phyloP scores from a whole-genome alignment of 2,888 invertebrate genomes.

The Drosophila demipolita region DNA sequence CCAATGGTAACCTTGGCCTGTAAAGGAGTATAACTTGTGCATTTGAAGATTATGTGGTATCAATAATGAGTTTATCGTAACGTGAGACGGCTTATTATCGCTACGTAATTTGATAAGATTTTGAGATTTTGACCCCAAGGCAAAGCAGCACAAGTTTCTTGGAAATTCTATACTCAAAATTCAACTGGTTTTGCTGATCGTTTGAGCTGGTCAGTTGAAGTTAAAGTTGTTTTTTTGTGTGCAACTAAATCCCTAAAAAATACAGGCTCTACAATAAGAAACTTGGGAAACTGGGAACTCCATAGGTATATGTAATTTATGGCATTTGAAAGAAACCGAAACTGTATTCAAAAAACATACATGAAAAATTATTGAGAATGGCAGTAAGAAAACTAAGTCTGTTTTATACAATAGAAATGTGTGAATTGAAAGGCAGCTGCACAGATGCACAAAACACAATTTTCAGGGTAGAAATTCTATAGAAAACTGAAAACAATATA shows the following conservation, averaged over 20 bases:
- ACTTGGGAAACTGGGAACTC: not conserved
- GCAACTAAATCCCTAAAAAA: constrained; percentile 1
- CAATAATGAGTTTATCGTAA: constrained; percentile 45
- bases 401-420: constrained; percentile 42
- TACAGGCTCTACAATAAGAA: not conserved
- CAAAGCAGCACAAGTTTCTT: constrained; percentile 30
- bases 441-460: constrained; percentile 20
- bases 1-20: not conserved
- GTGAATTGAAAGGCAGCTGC: constrained; percentile 57
- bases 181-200: not conserved
- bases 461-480: constrained; percentile 42
- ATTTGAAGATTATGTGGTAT: constrained; percentile 43
- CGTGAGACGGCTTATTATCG: constrained; percentile 37
- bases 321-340: constrained; percentile 2
- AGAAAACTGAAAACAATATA: constrained; percentile 69
- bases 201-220: constrained; percentile 21
- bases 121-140: constrained; percentile 14
- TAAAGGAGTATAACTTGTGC: constrained; percentile 1
- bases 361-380: constrained; percentile 48
- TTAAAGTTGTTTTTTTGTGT: not conserved
- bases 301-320: constrained; percentile 13
- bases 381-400: constrained; percentile 10
- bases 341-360: constrained; percentile 31
- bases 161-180: constrained; percentile 20
- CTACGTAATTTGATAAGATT: constrained; percentile 43